Conservation (phyloP, 1,140 invertebrate genomes). For the Lepidurus couesii region DNA sequence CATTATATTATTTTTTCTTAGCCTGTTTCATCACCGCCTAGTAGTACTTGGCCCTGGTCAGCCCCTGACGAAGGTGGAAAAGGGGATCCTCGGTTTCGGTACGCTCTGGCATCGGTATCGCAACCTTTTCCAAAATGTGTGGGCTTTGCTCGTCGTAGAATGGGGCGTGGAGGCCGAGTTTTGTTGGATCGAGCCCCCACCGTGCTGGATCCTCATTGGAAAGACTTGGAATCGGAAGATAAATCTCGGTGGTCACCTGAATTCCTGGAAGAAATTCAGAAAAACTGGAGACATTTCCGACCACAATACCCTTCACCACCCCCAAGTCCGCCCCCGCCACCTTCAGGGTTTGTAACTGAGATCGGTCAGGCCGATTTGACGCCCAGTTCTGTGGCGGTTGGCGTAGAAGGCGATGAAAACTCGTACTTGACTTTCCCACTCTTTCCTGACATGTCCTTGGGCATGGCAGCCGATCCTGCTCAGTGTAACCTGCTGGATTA, state of each 20-base stretch:
- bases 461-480: background rate
- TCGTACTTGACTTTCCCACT: slow-evolving; percentile 20
- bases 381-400: slow-evolving; percentile 19
- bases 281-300: slow-evolving; percentile 44
- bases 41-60: slow-evolving; percentile 69
- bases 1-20: background rate
- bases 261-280: slow-evolving; percentile 39
- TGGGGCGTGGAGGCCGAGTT: slow-evolving; percentile 82
- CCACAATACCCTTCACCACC: slow-evolving; percentile 41
- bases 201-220: slow-evolving; percentile 66
- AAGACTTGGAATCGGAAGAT: slow-evolving; percentile 50
- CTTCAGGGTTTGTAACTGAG: slow-evolving; percentile 1
- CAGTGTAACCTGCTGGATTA: background rate
- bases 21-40: slow-evolving; percentile 53
- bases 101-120: slow-evolving; percentile 69
- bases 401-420: slow-evolving; percentile 23
- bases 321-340: slow-evolving; percentile 17
- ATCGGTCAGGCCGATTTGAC: slow-evolving; percentile 22
- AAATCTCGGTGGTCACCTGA: slow-evolving; percentile 36
- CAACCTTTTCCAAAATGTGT: slow-evolving; percentile 67
- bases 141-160: slow-evolving; percentile 76
- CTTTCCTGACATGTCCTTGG: background rate
- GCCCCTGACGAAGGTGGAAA: slow-evolving; percentile 61
- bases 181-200: slow-evolving; percentile 66
- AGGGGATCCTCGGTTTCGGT: slow-evolving; percentile 68